phyloP scores from a whole-genome alignment of 2,113 vertebrate genomes.

The Bucco capensis region DNA sequence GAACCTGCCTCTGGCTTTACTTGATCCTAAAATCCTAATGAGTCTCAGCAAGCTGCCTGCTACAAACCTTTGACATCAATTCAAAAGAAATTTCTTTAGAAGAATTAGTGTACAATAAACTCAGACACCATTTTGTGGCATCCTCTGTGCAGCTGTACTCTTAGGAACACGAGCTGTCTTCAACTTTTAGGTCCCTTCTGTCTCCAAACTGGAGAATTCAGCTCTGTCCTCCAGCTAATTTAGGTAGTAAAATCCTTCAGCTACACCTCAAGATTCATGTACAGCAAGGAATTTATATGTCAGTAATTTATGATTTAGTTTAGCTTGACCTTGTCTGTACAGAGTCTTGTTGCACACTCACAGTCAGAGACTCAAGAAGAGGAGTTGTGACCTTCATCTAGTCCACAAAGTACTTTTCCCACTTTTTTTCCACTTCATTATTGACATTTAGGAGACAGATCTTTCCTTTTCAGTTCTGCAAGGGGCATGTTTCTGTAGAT shows the following conservation, averaged over 20 bases:
- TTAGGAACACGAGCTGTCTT: background rate
- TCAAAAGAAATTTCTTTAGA: background rate
- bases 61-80: background rate
- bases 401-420: background rate
- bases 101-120: background rate
- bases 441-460: background rate
- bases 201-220: background rate
- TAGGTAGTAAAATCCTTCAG: background rate
- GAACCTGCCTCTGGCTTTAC: background rate
- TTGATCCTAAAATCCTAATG: background rate
- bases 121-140: background rate
- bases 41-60: background rate
- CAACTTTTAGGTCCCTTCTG: background rate
- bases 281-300: background rate
- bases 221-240: background rate
- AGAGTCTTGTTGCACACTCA: background rate
- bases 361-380: background rate
- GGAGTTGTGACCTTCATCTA: background rate
- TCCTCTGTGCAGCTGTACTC: background rate
- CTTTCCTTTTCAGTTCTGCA: background rate
- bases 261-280: background rate
- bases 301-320: background rate
- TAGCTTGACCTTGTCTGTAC: background rate
- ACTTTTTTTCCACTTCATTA: background rate
- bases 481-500: background rate